Base-by-base conservation (phyloP, 2,797 vertebrate species). In the Micromesistius poutassou region DNA sequence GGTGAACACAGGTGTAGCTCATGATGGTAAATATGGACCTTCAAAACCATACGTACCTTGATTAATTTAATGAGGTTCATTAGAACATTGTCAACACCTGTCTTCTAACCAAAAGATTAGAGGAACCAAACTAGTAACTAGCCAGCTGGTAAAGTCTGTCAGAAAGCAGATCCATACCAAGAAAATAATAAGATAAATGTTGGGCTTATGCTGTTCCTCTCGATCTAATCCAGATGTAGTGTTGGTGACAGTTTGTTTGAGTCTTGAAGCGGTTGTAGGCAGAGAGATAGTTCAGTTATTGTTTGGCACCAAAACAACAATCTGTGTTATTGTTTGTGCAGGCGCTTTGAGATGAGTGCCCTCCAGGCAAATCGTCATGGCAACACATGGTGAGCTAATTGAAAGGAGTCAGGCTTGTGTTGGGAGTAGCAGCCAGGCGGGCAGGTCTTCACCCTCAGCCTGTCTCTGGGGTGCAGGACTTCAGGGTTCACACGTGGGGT, bases 151-250 rank as follows among this genome's bases (percentile, higher is more conserved):
- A n/a, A 19, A 62, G 33, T 73, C 50, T 76, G 72, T 71, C 72
- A 77, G 25, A 71, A 80, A 33, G 30, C 75, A 74, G 55, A 74
- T 30, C 38, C 70, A 25, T 55, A 72, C 19, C 30, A 72, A 19
- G 75, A 74, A 68, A 77, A 50, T 50, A 19, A 22, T 16, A 50
- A 50, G 55, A 74, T 74, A 77, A 72, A 40, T 77, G 66, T 70
- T 28, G 28, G 66, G 31, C 71, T 71, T 73, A 46, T 76, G 25
- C n/a, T 35, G 13, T 40, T 36, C 30, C 5, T 36, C 0, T 28
- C 5, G 28, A 14, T 6, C 3, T 30, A 13, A 30, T 76, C 66
- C 66, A 33, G 30, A 19, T 19, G 30, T 35, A 42, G 40, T 13
- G 40, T 42, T 16, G 40, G 13, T 42, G 12, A 42, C 28, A 31